Evolutionary conservation across 2,888 invertebrate genomes (phyloP).

Genomic region (Nemoura dubitans): DNA sequence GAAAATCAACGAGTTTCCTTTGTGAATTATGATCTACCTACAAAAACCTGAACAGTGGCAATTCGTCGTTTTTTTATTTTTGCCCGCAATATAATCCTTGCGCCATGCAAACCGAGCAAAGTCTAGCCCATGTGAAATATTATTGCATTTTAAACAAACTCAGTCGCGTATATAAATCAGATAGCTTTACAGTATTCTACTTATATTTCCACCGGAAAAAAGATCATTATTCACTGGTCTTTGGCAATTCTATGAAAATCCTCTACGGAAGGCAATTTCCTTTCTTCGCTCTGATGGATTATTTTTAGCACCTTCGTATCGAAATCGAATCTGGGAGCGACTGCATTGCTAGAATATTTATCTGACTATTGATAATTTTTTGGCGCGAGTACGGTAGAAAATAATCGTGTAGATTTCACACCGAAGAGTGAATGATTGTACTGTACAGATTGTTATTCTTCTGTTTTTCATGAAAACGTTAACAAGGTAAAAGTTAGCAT

Average conservation of each 20-base stretch:
- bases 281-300: background rate
- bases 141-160: background rate
- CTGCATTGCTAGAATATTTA: too few species aligned
- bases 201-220: background rate
- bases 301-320: background rate
- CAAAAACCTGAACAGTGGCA: background rate
- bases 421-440: too few species aligned
- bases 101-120: background rate
- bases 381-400: too few species aligned
- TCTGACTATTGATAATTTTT: too few species aligned
- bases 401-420: too few species aligned
- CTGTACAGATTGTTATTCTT: too few species aligned
- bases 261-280: background rate
- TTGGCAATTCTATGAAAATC: background rate
- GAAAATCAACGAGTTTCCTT: background rate
- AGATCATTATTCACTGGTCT: background rate
- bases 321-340: background rate
- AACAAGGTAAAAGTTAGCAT: too few species aligned
- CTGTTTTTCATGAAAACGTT: too few species aligned
- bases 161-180: background rate
- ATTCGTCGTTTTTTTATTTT: background rate
- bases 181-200: background rate
- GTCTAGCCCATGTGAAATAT: background rate
- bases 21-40: background rate
- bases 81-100: background rate